Percentiles rank a stretch among this genome's conserved stretches.
These are phyloP conservation scores for Brachyptera risi DNA, from an alignment of 2,888 invertebrate genomes.

Conservation along the genomic window DNA sequence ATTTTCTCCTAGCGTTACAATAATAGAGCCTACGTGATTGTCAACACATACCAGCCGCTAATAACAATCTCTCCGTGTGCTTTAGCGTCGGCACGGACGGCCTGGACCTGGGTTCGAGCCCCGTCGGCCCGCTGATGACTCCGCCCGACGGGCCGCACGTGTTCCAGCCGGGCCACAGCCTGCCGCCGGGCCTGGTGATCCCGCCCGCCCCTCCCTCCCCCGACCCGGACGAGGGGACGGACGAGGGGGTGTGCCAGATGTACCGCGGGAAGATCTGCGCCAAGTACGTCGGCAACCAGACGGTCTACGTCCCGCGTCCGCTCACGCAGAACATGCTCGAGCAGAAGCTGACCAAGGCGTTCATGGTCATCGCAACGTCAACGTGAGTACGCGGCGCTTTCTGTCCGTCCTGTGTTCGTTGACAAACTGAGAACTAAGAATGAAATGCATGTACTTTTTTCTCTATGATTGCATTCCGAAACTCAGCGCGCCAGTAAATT, in stretches of 20 bases:
- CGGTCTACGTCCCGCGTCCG: constrained; percentile 81
- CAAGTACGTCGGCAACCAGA: constrained; percentile 70
- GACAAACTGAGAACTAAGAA: too few relatives aligned
- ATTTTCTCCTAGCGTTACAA: too few relatives aligned
- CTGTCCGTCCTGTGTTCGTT: too few relatives aligned
- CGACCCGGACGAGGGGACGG: neutral
- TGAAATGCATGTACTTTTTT: too few relatives aligned
- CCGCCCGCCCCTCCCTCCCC: neutral
- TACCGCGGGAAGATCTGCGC: constrained; percentile 80
- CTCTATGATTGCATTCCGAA: too few relatives aligned
- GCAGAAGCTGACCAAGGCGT: constrained; percentile 74
- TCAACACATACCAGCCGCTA: too few relatives aligned
- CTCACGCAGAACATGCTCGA: constrained; percentile 75
- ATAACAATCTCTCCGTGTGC: too few relatives aligned
- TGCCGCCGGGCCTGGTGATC: constrained; percentile 21
- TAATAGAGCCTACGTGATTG: too few relatives aligned
- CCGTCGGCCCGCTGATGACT: constrained; percentile 26
- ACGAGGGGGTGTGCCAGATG: constrained; percentile 49
- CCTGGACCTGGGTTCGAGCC: constrained; percentile 14
- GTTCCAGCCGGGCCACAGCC: constrained; percentile 27
- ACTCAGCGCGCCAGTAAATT: too few relatives aligned
- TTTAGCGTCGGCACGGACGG: constrained; percentile 14
- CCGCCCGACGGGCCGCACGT: constrained; percentile 27
- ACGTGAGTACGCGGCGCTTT: constrained; percentile 57
- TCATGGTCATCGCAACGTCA: constrained; percentile 81